These are phyloP conservation scores for Hemicrepidius hirtus DNA, from an alignment of 2,888 invertebrate species.

Conservation along the genomic window DNA sequence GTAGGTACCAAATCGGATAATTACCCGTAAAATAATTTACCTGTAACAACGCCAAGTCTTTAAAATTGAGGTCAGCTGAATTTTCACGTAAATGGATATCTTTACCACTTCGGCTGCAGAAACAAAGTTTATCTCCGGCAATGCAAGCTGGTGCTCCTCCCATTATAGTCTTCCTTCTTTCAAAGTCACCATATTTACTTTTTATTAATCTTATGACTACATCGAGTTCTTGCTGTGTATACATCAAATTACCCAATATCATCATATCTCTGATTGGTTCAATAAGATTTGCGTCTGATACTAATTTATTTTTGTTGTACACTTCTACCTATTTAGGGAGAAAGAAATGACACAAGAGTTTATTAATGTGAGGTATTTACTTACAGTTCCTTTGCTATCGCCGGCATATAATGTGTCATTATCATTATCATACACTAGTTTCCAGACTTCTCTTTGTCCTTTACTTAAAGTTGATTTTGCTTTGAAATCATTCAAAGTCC, in stretches of 20 bases:
- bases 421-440: constrained; percentile 67
- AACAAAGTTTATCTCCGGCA: too few relatives aligned
- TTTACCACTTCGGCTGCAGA: too few relatives aligned
- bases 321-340: constrained; percentile 65
- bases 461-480: constrained; percentile 64
- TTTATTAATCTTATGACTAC: constrained; percentile 71
- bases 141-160: too few relatives aligned
- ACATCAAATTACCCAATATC: constrained; percentile 74
- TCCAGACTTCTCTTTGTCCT: constrained; percentile 72
- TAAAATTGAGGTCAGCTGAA: too few relatives aligned
- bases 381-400: constrained; percentile 65
- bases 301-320: constrained; percentile 71
- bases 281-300: constrained; percentile 74
- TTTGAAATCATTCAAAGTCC: constrained; percentile 73
- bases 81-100: too few relatives aligned
- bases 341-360: too few relatives aligned
- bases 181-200: too few relatives aligned
- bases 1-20: neutral
- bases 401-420: constrained; percentile 75
- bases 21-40: constrained; percentile 32
- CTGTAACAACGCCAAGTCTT: constrained; percentile 16
- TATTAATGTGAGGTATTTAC: too few relatives aligned
- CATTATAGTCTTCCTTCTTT: too few relatives aligned
- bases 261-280: constrained; percentile 80
- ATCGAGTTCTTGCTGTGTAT: constrained; percentile 78